Base-by-base conservation (phyloP, 1,140 invertebrate genomes). In the Philotrypesis tridentata region DNA sequence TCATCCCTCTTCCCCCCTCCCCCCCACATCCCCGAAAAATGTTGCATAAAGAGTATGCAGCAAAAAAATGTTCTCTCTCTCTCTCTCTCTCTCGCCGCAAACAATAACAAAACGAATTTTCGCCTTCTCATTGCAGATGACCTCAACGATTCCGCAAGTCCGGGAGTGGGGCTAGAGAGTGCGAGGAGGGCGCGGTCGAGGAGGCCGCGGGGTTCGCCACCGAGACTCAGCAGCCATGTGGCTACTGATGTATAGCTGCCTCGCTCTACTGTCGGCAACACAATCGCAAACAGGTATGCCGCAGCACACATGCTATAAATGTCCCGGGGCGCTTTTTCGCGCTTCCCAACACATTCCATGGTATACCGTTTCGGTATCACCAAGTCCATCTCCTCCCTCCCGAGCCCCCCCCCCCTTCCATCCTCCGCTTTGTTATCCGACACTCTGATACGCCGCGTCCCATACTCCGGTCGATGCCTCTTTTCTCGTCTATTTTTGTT, bases 191-290 rank as follows among this genome's bases (percentile, higher is more conserved):
- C 85, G 86, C 87, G 86, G 23, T 29, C 23, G 61, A 65, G 63
- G 37, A 21, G 33, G 14, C 33, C n/a, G 74, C 37, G 63, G n/a
- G n/a, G 37, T 11, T 5, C 5, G 12, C n/a, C 21, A 61, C 40
- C 43, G 33, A 63, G 68, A 25, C 8, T 7, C 23, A 65, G 86
- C 88, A 90, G 89, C 90, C 90, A 91, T 91, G 90, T 91, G 90
- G 86, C 87, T 91, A 74, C 85, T 91, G 86, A 89, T 88, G 84
- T 90, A 87, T 86, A 89, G 89, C 87, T 90, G 89, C 85, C 86
- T 91, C 82, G 87, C 88, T 87, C 82, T 91, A 72, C 84, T 90
- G 79, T 89, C 90, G 82, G 85, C 88, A 80, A 87, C 88, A 60
- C 84, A 88, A 85, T 87, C 87, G 72, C 85, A 87, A 33, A 89